phyloP scores from a whole-genome alignment of 1,140 invertebrate species.

The Sycophaga agraensis region DNA sequence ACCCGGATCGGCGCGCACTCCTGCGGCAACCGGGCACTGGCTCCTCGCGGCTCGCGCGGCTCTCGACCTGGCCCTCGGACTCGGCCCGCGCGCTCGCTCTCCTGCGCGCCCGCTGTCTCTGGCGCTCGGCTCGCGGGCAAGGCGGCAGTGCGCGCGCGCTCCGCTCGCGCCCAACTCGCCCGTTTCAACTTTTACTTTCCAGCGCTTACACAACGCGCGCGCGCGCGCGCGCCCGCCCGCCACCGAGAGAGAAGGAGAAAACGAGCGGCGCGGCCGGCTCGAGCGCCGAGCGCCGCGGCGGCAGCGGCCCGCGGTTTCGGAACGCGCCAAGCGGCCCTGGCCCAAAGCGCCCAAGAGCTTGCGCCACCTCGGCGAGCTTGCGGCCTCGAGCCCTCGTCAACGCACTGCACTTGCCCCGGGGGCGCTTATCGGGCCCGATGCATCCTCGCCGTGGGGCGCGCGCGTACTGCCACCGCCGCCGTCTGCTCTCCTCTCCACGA shows the following conservation, averaged over 20 bases:
- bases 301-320: constrained; percentile 14
- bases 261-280: constrained; percentile 5
- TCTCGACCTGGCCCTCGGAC: too few relatives aligned
- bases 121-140: too few relatives aligned
- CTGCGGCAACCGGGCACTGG: background rate
- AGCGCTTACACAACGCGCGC: constrained; percentile 55
- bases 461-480: constrained; percentile 10
- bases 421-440: constrained; percentile 7
- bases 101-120: too few relatives aligned
- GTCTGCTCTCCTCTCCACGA: constrained; percentile 16
- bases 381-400: background rate
- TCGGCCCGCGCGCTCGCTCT: too few relatives aligned
- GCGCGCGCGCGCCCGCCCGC: constrained; percentile 31
- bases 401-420: background rate
- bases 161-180: constrained; percentile 48
- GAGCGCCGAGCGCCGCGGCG: background rate
- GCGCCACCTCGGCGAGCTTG: background rate
- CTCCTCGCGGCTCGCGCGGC: background rate
- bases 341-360: too few relatives aligned
- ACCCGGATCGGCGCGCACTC: constrained; percentile 34
- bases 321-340: too few relatives aligned
- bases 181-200: constrained; percentile 60
- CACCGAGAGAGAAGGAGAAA: constrained; percentile 15
- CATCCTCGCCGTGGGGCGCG: constrained; percentile 19
- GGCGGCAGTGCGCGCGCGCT: constrained; percentile 49